A percentile compares a stretch with the other conserved stretches of the same genome.
These are phyloP conservation scores for Margarornis squamiger DNA, from an alignment of 2,797 vertebrate genomes.

Conservation along the genomic window DNA sequence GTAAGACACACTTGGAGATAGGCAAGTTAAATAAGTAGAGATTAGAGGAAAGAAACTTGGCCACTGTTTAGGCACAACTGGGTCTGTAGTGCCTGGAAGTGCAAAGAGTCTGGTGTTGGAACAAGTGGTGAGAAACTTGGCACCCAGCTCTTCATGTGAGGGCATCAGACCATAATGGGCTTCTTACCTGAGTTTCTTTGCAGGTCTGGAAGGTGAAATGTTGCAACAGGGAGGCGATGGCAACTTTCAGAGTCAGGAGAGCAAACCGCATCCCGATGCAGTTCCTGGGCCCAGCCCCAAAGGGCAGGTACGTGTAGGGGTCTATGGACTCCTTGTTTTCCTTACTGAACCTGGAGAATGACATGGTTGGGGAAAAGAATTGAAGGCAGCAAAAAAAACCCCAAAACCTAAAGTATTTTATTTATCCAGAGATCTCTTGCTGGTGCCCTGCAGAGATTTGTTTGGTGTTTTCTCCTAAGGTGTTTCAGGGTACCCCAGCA, in stretches of 20 bases:
- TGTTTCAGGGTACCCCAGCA: background rate
- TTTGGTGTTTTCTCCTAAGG: background rate
- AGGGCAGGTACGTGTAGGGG: conserved; percentile 82
- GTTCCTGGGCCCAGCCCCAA: conserved; percentile 87
- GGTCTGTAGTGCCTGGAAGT: fast-evolving
- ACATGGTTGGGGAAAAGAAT: background rate
- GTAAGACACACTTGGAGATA: background rate
- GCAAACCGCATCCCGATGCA: conserved; percentile 88
- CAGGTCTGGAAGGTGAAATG: conserved; percentile 82
- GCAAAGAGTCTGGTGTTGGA: fast-evolving
- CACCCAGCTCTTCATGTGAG: fast-evolving
- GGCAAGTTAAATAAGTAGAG: background rate
- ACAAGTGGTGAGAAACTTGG: background rate
- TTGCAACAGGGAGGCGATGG: conserved; percentile 76
- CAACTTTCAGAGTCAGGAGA: conserved; percentile 80
- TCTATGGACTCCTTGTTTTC: conserved; percentile 79
- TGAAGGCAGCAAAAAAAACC: background rate
- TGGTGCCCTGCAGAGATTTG: background rate
- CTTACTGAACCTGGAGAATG: conserved; percentile 79
- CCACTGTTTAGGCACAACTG: fast-evolving
- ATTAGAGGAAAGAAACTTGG: background rate
- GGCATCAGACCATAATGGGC: fast-evolving
- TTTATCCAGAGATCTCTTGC: background rate
- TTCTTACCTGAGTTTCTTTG: conserved; percentile 83
- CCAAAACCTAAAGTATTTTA: background rate